Conservation (phyloP, 2,113 vertebrate genomes). For the Lepus timidus region DNA sequence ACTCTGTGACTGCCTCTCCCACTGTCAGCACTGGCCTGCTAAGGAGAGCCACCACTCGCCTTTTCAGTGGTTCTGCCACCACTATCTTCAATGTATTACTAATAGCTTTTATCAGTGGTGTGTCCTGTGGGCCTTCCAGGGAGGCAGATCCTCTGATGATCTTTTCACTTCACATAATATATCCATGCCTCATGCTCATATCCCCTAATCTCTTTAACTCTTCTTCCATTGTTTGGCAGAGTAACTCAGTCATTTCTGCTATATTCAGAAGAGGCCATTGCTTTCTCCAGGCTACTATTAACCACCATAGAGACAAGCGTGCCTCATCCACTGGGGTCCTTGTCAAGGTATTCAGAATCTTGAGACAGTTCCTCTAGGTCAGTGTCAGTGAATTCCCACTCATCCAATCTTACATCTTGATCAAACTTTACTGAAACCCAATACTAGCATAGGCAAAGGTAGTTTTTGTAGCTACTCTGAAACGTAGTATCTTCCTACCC, state of each 20-base stretch:
- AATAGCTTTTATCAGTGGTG: not conserved
- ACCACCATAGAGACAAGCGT: not conserved
- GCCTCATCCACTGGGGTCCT: not conserved
- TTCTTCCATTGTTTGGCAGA: not conserved
- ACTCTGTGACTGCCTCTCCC: not conserved
- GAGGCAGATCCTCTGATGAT: not conserved
- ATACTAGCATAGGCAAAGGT: not conserved
- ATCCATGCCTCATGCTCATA: not conserved
- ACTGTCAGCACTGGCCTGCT: not conserved
- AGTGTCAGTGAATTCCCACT: not conserved
- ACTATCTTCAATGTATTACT: not conserved
- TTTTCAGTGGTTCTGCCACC: not conserved
- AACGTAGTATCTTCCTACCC: not conserved
- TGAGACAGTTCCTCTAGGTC: not conserved
- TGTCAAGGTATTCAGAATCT: not conserved
- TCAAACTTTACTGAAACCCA: not conserved
- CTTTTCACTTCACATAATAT: not conserved
- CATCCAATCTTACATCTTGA: not conserved
- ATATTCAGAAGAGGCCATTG: not conserved
- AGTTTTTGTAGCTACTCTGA: not conserved
- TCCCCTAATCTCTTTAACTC: not conserved
- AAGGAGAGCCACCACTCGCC: not conserved
- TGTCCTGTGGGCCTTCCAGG: not conserved
- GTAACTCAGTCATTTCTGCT: not conserved
- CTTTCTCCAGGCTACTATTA: not conserved